Conservation (phyloP, 2,797 vertebrate genomes). For the Liparis tanakae region DNA sequence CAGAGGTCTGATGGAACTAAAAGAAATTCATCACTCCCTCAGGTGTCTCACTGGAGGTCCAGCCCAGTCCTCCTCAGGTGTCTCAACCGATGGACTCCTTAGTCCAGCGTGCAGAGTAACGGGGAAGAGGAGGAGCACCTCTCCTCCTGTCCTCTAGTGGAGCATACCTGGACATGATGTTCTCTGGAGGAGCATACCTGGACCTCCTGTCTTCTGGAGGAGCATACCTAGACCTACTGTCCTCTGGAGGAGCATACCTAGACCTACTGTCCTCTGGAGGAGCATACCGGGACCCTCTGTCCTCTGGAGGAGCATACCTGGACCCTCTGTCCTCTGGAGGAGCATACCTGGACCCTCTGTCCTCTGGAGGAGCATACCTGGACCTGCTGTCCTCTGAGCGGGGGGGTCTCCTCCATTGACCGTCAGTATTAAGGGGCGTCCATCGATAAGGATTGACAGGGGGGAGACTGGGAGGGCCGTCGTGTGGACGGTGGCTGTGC, state of each 20-base stretch:
- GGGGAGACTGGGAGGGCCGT: background rate
- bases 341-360: background rate
- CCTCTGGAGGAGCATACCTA: background rate
- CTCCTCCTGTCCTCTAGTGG: background rate
- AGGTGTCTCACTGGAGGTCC: background rate
- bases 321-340: background rate
- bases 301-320: background rate
- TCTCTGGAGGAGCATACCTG: background rate
- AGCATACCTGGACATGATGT: background rate
- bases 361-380: background rate
- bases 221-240: background rate
- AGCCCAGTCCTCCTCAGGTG: background rate
- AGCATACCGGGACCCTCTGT: background rate
- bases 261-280: background rate
- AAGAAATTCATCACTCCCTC: too few relatives aligned
- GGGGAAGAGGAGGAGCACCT: background rate
- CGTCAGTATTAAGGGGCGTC: background rate
- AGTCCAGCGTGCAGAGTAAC: background rate
- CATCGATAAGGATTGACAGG: conserved; percentile 17
- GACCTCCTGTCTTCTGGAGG: background rate
- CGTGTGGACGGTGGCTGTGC: background rate
- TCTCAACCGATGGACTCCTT: background rate
- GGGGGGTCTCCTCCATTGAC: conserved; percentile 24
- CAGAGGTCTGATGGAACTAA: background rate
- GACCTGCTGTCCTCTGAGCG: background rate